phyloP scores from a whole-genome alignment of 2,797 vertebrate genomes.

The Phrynocephalus vlangalii region DNA sequence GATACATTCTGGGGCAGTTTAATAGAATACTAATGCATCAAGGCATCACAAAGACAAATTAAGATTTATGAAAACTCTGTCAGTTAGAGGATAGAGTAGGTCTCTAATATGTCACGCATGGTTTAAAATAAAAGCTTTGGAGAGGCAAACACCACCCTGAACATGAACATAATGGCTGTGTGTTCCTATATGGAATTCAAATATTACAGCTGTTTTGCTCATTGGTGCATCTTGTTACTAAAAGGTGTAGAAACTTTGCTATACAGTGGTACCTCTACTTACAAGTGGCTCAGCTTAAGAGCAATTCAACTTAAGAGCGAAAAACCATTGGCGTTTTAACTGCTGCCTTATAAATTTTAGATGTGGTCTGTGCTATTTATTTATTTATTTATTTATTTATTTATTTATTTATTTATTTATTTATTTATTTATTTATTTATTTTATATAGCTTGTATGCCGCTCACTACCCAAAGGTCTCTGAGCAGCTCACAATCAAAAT shows the following conservation, averaged over 20 bases:
- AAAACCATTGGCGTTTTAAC: too few relatives aligned
- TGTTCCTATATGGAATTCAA: not conserved
- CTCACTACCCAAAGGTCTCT: too few relatives aligned
- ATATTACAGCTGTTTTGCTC: not conserved
- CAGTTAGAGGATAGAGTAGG: not conserved
- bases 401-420: too few relatives aligned
- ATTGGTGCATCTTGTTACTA: not conserved
- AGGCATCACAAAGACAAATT: not conserved
- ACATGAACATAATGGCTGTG: not conserved
- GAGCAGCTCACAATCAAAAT: too few relatives aligned
- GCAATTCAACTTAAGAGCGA: too few relatives aligned
- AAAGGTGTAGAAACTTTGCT: not conserved
- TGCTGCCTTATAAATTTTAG: too few relatives aligned
- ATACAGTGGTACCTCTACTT: not conserved
- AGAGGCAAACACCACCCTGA: not conserved
- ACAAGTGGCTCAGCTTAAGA: too few relatives aligned
- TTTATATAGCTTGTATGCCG: too few relatives aligned
- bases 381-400: too few relatives aligned
- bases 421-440: too few relatives aligned
- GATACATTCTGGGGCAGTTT: constrained; percentile 7
- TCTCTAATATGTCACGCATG: not conserved
- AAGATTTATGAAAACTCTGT: not conserved
- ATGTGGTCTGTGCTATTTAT: too few relatives aligned
- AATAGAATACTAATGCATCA: not conserved
- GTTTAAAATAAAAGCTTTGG: not conserved